Conservation (phyloP, 2,888 invertebrate genomes). For the Cryptocephalus primarius region DNA sequence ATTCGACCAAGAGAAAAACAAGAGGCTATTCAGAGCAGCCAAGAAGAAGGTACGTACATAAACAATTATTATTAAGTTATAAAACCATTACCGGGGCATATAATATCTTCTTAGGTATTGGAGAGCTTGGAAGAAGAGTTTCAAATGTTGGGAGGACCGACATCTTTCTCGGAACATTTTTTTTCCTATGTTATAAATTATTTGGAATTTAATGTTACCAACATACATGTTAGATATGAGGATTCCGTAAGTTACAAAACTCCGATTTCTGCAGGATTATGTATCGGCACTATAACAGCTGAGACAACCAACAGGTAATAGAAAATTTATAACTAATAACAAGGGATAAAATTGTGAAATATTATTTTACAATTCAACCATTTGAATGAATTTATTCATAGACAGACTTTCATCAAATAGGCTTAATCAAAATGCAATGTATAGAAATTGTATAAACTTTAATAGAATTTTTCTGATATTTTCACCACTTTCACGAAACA, state of each 20-base stretch:
- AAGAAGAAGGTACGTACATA: constrained; percentile 45
- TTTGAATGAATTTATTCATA: too few species aligned
- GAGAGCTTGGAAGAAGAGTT: constrained; percentile 52
- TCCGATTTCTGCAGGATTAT: constrained; percentile 64
- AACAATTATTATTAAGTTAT: too few species aligned
- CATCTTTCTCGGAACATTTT: constrained; percentile 60
- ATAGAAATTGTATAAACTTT: too few species aligned
- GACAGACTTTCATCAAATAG: too few species aligned
- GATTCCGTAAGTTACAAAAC: constrained; percentile 57
- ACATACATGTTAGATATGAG: constrained; percentile 74
- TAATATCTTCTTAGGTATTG: constrained; percentile 31
- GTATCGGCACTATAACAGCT: constrained; percentile 64
- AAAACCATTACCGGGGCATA: too few species aligned
- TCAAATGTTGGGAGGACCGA: constrained; percentile 50
- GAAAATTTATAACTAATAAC: constrained; percentile 3
- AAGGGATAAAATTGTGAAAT: too few species aligned
- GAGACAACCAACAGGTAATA: constrained; percentile 73
- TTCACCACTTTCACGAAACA: too few species aligned
- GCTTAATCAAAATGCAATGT: too few species aligned
- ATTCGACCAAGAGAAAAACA: constrained; percentile 65
- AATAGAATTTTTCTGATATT: too few species aligned
- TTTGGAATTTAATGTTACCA: constrained; percentile 65
- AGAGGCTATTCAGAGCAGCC: constrained; percentile 57
- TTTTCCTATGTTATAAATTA: constrained; percentile 69
- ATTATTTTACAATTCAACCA: too few species aligned